Evolutionary conservation across 2,888 invertebrate genomes (phyloP), one percentile per base, ranked within the genome.

Genomic region (Pilophorus perplexus): DNA sequence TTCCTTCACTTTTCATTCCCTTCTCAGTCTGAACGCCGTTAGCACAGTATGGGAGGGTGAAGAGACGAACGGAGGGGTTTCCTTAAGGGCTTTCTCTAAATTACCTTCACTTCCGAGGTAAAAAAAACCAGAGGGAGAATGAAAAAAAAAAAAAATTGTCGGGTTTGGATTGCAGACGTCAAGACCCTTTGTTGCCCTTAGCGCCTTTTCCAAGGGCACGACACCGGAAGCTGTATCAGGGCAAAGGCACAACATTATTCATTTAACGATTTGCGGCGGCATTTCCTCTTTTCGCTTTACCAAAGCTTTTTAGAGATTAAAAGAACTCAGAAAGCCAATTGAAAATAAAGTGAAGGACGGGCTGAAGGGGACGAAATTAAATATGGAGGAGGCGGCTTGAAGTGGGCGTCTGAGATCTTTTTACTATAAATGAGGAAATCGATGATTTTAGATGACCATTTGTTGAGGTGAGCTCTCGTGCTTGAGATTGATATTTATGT

Each of bases 71-170:
- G n/a, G n/a, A 25, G 52, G 28, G 52, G 27, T 25, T 52, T 52
- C 52, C 52, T 52, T 52, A 52, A 52, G 52, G 52, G 52, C 52
- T 52, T 52, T 52, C 52, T 28, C 28, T 52, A 52, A 52, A 52
- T 52, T 52, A 52, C 52, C 52, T 52, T 14, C 52, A 52, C 52
- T 52, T 52, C 52, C 52, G 52, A 52, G 27, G 16, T 10, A 52
- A 52, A 52, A 52, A 50, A 52, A 28, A 8, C 12, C 12, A n/a
- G n/a, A n/a, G n/a, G 23, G 2, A 22, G 14, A 46, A 46, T n/a
- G 25, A 23, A 22, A 23, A 18, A 14, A 20, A 6, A n/a, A 23
- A 46, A 46, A 46, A 46, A 46, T 46, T 22, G 22, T 52, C 28
- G 52, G 52, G 28, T 52, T 52, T 52, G 52, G 25, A 52, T 52